Base-by-base conservation (phyloP, 2,888 invertebrate species). In the Rhagium mordax region DNA sequence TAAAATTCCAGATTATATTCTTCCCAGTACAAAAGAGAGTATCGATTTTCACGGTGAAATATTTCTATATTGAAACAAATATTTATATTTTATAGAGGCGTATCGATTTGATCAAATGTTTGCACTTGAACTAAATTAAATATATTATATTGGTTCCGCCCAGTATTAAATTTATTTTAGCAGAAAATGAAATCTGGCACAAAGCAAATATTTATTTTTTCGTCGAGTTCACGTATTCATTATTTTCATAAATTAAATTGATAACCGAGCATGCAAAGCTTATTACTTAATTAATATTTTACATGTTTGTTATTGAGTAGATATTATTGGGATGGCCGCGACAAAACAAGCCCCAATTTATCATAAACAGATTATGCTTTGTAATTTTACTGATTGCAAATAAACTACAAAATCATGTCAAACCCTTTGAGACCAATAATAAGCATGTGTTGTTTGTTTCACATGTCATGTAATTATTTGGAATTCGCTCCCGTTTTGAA, bases 241-340 rank as follows among this genome's bases (percentile, higher is more conserved):
- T 18, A 10, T 51, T 20, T 18, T 13, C 18, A 51, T 20, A 51
- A 51, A 51, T 51, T 18, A 18, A 51, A 51, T 51, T 51, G 6
- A 51, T 51, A 51, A 10, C 18, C 49, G 10, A 13, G 13, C 13
- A 20, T 51, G 20, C 18, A 51, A 41, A n/a, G n/a, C 4, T 41
- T n/a, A 51, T 51, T 51, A 51, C 51, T 51, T 51, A 51, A 51
- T 51, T 51, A 51, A 51, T 51, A 51, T 18, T 51, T 51, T 51
- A 51, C 51, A 18, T 51, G 49, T 16, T 51, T 18, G 13, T 51
- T 18, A 51, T 51, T 16, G 7, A 51, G 7, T 51, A 20, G 7
- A 51, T 51, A 51, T 20, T 51, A 51, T 51, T 18, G 20, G 5
- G 1, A 18, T n/a, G 15, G 15, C 3, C 5, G 18, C 7, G 15